These are phyloP conservation scores for Mactromeris polynyma DNA, from an alignment of 2,888 invertebrate genomes.

Conservation along the genomic window DNA sequence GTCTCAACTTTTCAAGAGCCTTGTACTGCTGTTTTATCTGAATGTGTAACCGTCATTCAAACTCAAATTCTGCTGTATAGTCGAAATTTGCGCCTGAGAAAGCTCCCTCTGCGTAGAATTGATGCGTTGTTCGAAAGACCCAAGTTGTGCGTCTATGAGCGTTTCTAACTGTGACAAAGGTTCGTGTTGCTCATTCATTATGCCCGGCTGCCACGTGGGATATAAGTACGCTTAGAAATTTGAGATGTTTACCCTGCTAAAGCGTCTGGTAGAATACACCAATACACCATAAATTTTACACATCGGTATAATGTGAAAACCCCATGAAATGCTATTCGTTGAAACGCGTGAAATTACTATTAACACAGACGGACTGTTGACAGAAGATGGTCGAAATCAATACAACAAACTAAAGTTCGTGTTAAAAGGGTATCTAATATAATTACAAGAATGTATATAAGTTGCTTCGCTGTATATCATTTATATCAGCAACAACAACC, in stretches of 20 bases:
- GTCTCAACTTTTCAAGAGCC: constrained; percentile 28
- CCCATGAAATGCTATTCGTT: too few relatives aligned
- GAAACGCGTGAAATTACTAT: too few relatives aligned
- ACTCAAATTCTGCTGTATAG: not conserved
- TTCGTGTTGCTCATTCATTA: not conserved
- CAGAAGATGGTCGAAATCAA: too few relatives aligned
- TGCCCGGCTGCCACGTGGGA: too few relatives aligned
- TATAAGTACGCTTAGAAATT: too few relatives aligned
- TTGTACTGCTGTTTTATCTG: constrained; percentile 30
- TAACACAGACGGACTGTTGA: too few relatives aligned
- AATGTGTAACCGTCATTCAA: not conserved
- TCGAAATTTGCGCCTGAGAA: not conserved
- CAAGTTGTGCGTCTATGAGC: not conserved
- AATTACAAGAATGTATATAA: too few relatives aligned
- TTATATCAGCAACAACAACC: not conserved
- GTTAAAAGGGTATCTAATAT: too few relatives aligned
- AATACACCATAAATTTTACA: not conserved
- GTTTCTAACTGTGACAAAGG: not conserved
- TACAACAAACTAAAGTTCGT: too few relatives aligned
- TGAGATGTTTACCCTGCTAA: not conserved
- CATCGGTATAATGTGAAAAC: not conserved
- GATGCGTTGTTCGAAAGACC: not conserved
- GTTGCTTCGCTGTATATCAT: not conserved
- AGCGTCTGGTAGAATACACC: not conserved
- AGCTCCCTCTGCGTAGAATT: not conserved